These are phyloP conservation scores for Drosophila mauritiana DNA, from an alignment of 1,140 invertebrate species.

Conservation along the genomic window DNA sequence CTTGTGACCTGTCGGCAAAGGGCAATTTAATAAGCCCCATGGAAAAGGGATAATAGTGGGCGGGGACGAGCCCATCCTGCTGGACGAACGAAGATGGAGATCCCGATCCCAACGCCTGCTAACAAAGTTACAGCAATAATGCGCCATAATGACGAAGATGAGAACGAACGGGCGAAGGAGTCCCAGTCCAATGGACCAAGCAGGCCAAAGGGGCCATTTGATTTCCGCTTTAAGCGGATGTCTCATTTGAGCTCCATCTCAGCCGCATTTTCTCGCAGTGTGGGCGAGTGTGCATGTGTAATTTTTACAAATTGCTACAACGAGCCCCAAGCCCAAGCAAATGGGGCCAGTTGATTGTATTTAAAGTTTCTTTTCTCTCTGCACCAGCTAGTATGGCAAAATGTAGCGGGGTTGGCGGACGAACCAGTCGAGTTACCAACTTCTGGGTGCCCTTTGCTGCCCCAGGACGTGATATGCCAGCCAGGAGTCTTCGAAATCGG, in stretches of 20 bases:
- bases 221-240: slow-evolving; percentile 60
- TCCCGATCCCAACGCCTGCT: slow-evolving; percentile 7
- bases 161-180: not conserved
- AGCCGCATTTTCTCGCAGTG: not conserved
- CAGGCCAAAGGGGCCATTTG: slow-evolving; percentile 28
- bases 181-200: no score
- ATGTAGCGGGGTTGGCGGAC: no score
- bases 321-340: slow-evolving; percentile 47
- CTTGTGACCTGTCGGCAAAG: slow-evolving; percentile 33
- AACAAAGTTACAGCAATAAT: slow-evolving; percentile 61
- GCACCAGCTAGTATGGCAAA: slow-evolving; percentile 25
- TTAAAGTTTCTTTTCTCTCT: slow-evolving; percentile 43
- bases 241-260: slow-evolving; percentile 39
- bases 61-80: not conserved
- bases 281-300: slow-evolving; percentile 37
- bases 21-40: slow-evolving; percentile 60
- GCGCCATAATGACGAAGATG: slow-evolving; percentile 58
- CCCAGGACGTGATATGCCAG: no score
- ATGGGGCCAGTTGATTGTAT: slow-evolving; percentile 57
- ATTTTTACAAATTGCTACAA: slow-evolving; percentile 61
- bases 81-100: not conserved
- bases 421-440: slow-evolving; percentile 2
- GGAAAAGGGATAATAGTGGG: slow-evolving; percentile 5
- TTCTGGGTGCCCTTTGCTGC: slow-evolving; percentile 12
- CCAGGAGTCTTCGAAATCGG: no score